Evolutionary conservation across 2,888 invertebrate genomes (phyloP).

Genomic region (Adelphocoris suturalis): DNA sequence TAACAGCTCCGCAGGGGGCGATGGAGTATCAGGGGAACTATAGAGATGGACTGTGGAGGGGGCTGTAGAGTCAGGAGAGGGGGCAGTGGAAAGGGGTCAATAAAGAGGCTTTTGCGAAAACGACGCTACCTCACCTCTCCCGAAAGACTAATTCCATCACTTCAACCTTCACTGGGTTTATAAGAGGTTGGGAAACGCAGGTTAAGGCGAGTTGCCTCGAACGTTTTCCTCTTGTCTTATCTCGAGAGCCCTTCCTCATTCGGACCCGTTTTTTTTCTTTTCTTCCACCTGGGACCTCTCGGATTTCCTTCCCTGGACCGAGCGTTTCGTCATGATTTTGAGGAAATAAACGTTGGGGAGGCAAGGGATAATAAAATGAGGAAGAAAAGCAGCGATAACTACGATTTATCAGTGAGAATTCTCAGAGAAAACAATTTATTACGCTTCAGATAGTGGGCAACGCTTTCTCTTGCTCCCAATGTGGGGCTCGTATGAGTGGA

Average conservation of each 20-base stretch:
- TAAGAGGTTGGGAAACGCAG: background rate
- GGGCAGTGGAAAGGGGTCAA: conserved; percentile 8
- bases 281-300: background rate
- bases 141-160: conserved; percentile 32
- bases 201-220: background rate
- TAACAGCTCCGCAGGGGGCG: background rate
- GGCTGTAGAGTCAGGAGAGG: background rate
- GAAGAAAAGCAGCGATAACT: background rate
- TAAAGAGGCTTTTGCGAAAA: conserved; percentile 10
- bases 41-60: no score
- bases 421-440: background rate
- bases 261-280: background rate
- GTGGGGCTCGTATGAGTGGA: no score
- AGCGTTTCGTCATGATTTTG: background rate
- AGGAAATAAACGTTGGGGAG: background rate
- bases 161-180: background rate
- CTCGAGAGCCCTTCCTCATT: conserved; percentile 9
- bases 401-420: background rate
- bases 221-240: background rate
- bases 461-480: no score
- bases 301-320: background rate
- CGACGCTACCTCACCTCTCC: background rate
- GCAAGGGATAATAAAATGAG: background rate
- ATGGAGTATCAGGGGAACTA: no score
- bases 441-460: background rate